phyloP scores from a whole-genome alignment of 1,140 invertebrate species.

The Helicorthomorpha holstii region DNA sequence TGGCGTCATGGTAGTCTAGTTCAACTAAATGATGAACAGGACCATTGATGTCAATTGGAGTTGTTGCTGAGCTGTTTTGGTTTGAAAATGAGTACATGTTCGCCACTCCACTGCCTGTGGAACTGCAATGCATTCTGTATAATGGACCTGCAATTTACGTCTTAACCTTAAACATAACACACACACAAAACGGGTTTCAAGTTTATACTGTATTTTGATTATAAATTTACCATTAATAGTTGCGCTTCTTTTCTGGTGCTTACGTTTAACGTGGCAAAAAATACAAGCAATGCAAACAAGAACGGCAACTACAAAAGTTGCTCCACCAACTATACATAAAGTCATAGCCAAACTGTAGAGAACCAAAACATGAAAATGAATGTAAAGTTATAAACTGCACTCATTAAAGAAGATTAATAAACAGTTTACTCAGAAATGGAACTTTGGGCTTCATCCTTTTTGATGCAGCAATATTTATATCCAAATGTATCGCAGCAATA shows the following conservation, averaged over 20 bases:
- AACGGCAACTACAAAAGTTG: conserved; percentile 6
- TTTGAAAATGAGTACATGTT: conserved; percentile 22
- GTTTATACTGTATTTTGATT: background rate
- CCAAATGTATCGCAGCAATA: conserved; percentile 18
- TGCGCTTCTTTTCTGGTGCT: conserved; percentile 8
- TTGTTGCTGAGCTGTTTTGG: conserved; percentile 12
- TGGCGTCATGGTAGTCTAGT: background rate
- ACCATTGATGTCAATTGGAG: conserved; percentile 8
- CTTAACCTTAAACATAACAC: too few species aligned
- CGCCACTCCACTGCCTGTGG: conserved; percentile 19
- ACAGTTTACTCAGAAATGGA: background rate
- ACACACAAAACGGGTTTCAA: too few species aligned
- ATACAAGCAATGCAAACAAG: conserved; percentile 11
- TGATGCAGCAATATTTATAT: conserved; percentile 16
- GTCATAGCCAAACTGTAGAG: conserved; percentile 9
- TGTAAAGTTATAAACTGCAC: background rate
- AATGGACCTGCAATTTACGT: conserved; percentile 20
- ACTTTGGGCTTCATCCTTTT: conserved; percentile 8
- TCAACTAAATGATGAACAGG: conserved; percentile 8
- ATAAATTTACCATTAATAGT: background rate
- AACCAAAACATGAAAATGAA: background rate
- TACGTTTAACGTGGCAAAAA: conserved; percentile 10
- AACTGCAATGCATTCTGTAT: conserved; percentile 20
- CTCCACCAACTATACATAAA: conserved; percentile 9
- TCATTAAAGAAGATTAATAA: background rate